phyloP scores from a whole-genome alignment of 2,113 vertebrate species.

The Hyperopisus bebe region DNA sequence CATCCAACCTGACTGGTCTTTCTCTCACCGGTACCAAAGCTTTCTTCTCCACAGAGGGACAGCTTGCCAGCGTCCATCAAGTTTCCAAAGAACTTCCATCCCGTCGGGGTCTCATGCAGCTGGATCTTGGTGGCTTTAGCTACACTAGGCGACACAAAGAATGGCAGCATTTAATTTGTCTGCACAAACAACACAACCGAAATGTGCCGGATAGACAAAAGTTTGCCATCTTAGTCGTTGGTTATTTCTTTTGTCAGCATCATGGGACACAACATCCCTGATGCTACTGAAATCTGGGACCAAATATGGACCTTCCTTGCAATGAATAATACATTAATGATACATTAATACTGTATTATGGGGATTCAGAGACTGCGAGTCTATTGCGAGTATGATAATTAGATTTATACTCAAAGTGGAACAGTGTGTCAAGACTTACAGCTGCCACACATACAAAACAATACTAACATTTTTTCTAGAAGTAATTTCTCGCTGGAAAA shows the following conservation, averaged over 20 bases:
- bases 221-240: neutral
- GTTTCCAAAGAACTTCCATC: slow-evolving; percentile 96
- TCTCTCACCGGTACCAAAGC: slow-evolving; percentile 86
- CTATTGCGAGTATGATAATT: neutral
- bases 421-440: neutral
- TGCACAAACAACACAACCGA: neutral
- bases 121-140: slow-evolving; percentile 90
- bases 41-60: slow-evolving; percentile 94
- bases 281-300: neutral
- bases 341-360: neutral
- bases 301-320: neutral
- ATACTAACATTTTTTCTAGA: neutral
- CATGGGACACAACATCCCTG: neutral
- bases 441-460: neutral
- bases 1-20: neutral
- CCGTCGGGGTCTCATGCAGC: slow-evolving; percentile 89
- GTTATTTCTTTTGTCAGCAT: neutral
- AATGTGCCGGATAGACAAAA: neutral
- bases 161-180: neutral
- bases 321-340: neutral
- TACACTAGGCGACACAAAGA: slow-evolving; percentile 64
- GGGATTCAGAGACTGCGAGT: neutral
- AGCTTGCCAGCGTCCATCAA: slow-evolving; percentile 92
- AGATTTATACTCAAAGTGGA: neutral
- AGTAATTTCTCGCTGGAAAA: neutral